These are phyloP conservation scores for Heliornis fulica DNA, from an alignment of 2,113 vertebrate species.

Conservation along the genomic window DNA sequence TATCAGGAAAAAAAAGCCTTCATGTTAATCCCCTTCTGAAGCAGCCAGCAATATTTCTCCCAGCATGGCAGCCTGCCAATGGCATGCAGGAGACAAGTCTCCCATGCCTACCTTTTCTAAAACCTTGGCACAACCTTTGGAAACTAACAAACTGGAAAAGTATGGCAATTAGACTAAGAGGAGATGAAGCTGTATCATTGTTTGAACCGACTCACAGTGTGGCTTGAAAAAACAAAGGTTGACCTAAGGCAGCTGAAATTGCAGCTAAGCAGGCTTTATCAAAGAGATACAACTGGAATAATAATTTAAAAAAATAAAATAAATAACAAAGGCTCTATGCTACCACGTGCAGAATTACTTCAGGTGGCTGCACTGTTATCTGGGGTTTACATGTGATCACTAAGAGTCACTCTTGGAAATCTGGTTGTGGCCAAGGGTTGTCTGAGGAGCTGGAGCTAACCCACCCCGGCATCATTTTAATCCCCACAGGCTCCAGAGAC, in stretches of 20 bases:
- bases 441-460: neutral
- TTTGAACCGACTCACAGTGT: neutral
- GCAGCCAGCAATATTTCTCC: conserved; percentile 56
- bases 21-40: conserved; percentile 61
- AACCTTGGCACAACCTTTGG: conserved; percentile 70
- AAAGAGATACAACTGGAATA: neutral
- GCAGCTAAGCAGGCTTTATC: conserved; percentile 5
- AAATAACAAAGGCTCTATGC: neutral
- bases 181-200: conserved; percentile 62
- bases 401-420: neutral
- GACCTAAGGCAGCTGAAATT: conserved; percentile 6
- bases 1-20: conserved; percentile 64
- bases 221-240: conserved; percentile 12
- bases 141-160: conserved; percentile 75
- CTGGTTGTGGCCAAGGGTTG: neutral
- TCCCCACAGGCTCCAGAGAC: neutral
- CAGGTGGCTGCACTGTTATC: neutral
- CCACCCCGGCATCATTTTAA: neutral
- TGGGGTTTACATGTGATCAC: neutral
- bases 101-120: conserved; percentile 72
- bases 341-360: neutral
- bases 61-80: conserved; percentile 54
- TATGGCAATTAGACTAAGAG: conserved; percentile 57
- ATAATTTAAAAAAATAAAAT: no score
- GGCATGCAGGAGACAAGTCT: conserved; percentile 41